Conservation (phyloP, 2,797 vertebrate species). For the Spondyliosoma cantharus region DNA sequence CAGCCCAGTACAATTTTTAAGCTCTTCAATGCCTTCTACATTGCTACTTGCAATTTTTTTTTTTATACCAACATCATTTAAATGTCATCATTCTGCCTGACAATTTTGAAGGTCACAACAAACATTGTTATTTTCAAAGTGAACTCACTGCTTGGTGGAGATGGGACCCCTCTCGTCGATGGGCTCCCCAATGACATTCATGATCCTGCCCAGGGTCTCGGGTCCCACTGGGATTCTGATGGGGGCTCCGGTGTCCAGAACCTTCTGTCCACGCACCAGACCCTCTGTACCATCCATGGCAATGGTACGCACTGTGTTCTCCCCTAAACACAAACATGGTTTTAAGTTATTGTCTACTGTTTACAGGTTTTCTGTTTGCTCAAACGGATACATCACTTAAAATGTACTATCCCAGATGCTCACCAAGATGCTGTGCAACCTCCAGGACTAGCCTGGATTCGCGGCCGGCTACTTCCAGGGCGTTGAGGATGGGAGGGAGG, state of each 20-base stretch:
- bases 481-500: slow-evolving; percentile 97
- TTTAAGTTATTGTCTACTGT: too few relatives aligned
- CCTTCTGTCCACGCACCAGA: slow-evolving; percentile 94
- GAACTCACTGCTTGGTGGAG: slow-evolving; percentile 92
- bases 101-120: too few relatives aligned
- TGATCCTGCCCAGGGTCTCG: slow-evolving; percentile 96
- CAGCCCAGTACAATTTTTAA: neutral
- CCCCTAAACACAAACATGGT: slow-evolving; percentile 81
- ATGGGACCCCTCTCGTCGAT: slow-evolving; percentile 98
- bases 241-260: slow-evolving; percentile 94
- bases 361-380: neutral
- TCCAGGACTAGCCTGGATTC: slow-evolving; percentile 94
- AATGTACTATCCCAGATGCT: slow-evolving; percentile 15
- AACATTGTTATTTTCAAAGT: too few relatives aligned
- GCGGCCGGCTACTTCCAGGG: slow-evolving; percentile 92
- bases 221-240: slow-evolving; percentile 99
- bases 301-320: slow-evolving; percentile 96
- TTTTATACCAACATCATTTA: neutral
- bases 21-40: too few relatives aligned
- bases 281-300: slow-evolving; percentile 98
- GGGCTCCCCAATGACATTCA: slow-evolving; percentile 98
- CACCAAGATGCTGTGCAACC: slow-evolving; percentile 93
- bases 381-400: neutral
- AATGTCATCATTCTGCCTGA: neutral
- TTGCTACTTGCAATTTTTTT: too few relatives aligned